Conservation (phyloP, 2,797 vertebrate species). For the Podarcis siculus region DNA sequence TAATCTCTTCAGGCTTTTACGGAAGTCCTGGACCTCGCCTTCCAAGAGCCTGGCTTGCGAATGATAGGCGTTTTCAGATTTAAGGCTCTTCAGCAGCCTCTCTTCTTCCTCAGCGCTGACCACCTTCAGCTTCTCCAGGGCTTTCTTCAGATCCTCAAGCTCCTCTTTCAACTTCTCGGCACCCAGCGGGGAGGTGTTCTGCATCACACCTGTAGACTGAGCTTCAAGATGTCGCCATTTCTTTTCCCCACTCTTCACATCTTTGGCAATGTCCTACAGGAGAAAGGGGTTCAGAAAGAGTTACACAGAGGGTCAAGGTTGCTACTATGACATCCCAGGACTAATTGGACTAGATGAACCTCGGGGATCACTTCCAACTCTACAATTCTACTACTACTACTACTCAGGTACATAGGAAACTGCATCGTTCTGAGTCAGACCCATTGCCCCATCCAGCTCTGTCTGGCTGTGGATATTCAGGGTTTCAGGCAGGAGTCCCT, state of each 20-base stretch:
- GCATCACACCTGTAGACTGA: conserved; percentile 77
- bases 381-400: too few relatives aligned
- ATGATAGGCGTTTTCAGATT: conserved; percentile 80
- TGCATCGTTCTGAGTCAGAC: too few relatives aligned
- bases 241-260: conserved; percentile 80
- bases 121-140: conserved; percentile 83
- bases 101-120: conserved; percentile 78
- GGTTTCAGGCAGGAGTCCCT: too few relatives aligned
- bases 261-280: conserved; percentile 73
- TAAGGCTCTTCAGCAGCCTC: conserved; percentile 76
- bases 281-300: background rate
- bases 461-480: too few relatives aligned
- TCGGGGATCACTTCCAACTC: too few relatives aligned
- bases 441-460: too few relatives aligned
- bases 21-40: conserved; percentile 79
- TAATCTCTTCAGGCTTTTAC: conserved; percentile 77
- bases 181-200: conserved; percentile 87
- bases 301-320: background rate
- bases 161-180: conserved; percentile 82
- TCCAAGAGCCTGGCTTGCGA: conserved; percentile 78
- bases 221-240: conserved; percentile 83
- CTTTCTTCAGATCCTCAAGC: conserved; percentile 82
- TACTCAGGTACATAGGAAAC: too few relatives aligned
- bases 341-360: too few relatives aligned
- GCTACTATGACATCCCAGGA: too few relatives aligned